These are phyloP conservation scores for Aphelenchoides fujianensis DNA, from an alignment of 1,140 invertebrate species.

Conservation along the genomic window DNA sequence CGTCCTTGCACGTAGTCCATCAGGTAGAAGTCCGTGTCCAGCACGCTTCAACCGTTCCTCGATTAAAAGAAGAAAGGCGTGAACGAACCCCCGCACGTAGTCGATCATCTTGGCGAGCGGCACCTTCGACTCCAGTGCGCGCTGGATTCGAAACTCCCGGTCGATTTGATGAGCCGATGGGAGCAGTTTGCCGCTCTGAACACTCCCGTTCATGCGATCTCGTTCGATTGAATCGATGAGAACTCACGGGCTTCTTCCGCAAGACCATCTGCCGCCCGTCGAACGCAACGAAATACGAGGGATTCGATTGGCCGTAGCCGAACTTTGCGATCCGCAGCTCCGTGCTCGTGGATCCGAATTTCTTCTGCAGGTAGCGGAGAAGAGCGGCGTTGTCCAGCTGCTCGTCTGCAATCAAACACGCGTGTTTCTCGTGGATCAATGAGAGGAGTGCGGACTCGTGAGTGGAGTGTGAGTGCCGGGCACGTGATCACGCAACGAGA, in stretches of 20 bases:
- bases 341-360: slow-evolving; percentile 44
- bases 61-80: no score
- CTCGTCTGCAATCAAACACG: slow-evolving; percentile 11
- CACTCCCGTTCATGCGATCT: no score
- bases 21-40: slow-evolving; percentile 65
- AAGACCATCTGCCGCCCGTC: slow-evolving; percentile 63
- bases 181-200: slow-evolving; percentile 65
- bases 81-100: slow-evolving; percentile 60
- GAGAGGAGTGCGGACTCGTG: no score
- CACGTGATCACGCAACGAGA: slow-evolving; percentile 36
- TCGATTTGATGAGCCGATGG: slow-evolving; percentile 66
- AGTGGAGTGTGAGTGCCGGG: slow-evolving; percentile 33
- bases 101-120: slow-evolving; percentile 63
- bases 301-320: slow-evolving; percentile 65
- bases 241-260: slow-evolving; percentile 65
- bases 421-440: no score
- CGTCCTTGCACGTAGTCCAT: slow-evolving; percentile 64
- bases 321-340: slow-evolving; percentile 57
- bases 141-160: slow-evolving; percentile 65
- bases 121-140: slow-evolving; percentile 61
- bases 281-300: slow-evolving; percentile 64
- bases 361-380: slow-evolving; percentile 25
- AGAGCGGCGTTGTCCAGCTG: slow-evolving; percentile 6
- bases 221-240: no score
- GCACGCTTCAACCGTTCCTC: no score